Conservation (phyloP, 37 sponge, comb jelly and placozoan species). For the Eunapius fragilis region DNA sequence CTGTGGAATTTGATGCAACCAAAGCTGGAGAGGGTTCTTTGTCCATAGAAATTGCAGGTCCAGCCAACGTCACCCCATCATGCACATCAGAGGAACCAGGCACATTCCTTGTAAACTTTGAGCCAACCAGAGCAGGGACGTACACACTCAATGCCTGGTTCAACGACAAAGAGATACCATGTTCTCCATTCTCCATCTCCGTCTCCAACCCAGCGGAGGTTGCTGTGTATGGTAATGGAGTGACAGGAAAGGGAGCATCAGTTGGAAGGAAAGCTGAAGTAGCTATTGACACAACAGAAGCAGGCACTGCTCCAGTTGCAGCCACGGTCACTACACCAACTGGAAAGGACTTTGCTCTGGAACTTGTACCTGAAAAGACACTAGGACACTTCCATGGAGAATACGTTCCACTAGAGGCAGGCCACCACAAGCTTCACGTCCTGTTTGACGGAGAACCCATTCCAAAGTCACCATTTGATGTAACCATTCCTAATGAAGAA, state of each 20-base stretch:
- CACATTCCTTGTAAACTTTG: slow-evolving; percentile 68
- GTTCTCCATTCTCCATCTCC: slow-evolving; percentile 35
- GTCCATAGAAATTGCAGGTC: slow-evolving; percentile 36
- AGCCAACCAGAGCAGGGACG: slow-evolving; percentile 62
- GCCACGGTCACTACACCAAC: slow-evolving; percentile 45
- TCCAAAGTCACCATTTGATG: slow-evolving; percentile 64
- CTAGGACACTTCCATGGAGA: background rate
- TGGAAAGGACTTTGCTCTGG: slow-evolving; percentile 22
- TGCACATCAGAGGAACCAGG: slow-evolving; percentile 75
- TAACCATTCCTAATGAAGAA: slow-evolving; percentile 20
- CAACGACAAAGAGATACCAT: slow-evolving; percentile 59
- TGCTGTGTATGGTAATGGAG: slow-evolving; percentile 66
- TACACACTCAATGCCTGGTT: slow-evolving; percentile 50
- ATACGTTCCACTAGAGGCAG: slow-evolving; percentile 45
- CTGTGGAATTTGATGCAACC: slow-evolving; percentile 58
- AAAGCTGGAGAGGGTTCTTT: slow-evolving; percentile 62
- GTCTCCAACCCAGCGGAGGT: slow-evolving; percentile 71
- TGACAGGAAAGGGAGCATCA: slow-evolving; percentile 70
- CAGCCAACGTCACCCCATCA: slow-evolving; percentile 58
- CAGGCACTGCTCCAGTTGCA: slow-evolving; percentile 59
- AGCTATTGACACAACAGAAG: slow-evolving; percentile 52
- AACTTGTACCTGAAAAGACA: slow-evolving; percentile 1
- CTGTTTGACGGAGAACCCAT: slow-evolving; percentile 66
- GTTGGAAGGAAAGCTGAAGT: slow-evolving; percentile 48
- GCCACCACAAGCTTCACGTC: slow-evolving; percentile 40